phyloP scores from a whole-genome alignment of 2,797 vertebrate species.

The Myiotriccus ornatus region DNA sequence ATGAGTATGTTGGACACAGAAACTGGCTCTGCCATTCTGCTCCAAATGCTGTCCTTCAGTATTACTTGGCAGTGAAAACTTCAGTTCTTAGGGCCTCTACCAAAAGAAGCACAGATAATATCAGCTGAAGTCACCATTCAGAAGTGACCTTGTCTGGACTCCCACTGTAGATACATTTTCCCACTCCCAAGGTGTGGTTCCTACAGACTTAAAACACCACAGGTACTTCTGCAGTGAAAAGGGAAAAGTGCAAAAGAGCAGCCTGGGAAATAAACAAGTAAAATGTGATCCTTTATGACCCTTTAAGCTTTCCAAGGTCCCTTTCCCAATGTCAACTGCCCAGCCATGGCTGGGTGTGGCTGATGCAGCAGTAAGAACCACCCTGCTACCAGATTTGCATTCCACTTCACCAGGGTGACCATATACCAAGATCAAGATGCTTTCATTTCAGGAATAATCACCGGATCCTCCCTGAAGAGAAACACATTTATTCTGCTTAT shows the following conservation, averaged over 20 bases:
- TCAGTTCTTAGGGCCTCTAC: neutral
- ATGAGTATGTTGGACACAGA: neutral
- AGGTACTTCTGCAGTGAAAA: neutral
- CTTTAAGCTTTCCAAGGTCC: neutral
- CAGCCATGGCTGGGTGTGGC: neutral
- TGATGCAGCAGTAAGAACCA: neutral
- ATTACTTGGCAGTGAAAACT: neutral
- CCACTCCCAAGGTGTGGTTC: neutral
- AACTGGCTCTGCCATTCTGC: neutral
- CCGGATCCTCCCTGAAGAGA: neutral
- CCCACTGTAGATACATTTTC: neutral
- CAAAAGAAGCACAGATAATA: neutral
- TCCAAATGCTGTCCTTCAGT: neutral
- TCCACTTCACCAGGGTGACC: neutral
- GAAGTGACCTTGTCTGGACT: neutral
- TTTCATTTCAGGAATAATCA: neutral
- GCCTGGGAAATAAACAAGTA: neutral
- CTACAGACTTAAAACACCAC: neutral
- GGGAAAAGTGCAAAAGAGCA: neutral
- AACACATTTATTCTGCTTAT: neutral
- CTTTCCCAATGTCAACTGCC: neutral
- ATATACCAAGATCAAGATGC: neutral
- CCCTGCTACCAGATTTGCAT: neutral
- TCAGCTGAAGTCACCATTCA: neutral
- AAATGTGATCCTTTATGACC: neutral